Percentiles rank a stretch among this genome's conserved stretches.
Conservation (phyloP, 2,888 invertebrate genomes). For the Ischnura elegans region DNA sequence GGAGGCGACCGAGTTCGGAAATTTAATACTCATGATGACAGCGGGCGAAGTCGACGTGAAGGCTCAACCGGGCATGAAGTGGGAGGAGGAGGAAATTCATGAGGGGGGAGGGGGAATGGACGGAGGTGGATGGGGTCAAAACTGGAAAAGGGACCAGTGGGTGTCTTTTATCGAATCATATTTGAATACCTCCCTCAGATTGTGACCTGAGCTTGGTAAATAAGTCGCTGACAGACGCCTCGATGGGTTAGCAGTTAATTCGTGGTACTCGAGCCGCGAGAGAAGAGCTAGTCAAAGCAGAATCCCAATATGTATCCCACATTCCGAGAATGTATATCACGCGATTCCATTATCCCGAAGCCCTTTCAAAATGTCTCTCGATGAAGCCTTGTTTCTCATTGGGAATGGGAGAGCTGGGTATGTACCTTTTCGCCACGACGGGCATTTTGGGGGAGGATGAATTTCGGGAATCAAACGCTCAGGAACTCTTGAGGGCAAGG, state of each 20-base stretch:
- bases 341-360: not conserved
- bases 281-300: not conserved
- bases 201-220: not conserved
- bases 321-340: not conserved
- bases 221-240: not conserved
- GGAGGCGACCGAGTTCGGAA: slow-evolving; percentile 52
- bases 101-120: not conserved
- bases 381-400: not conserved
- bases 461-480: no score
- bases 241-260: not conserved
- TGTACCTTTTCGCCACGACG: not conserved
- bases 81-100: not conserved
- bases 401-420: not conserved
- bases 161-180: slow-evolving; percentile 1
- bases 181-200: not conserved
- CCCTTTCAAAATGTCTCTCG: not conserved
- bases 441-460: no score
- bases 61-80: not conserved
- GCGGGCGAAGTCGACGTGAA: slow-evolving; percentile 3
- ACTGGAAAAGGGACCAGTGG: not conserved
- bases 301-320: not conserved
- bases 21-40: slow-evolving; percentile 46
- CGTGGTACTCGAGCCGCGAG: not conserved
- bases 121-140: not conserved
- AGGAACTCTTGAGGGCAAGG: no score